Evolutionary conservation across 2,888 invertebrate genomes (phyloP).

Genomic region (Drosophila quinaria): DNA sequence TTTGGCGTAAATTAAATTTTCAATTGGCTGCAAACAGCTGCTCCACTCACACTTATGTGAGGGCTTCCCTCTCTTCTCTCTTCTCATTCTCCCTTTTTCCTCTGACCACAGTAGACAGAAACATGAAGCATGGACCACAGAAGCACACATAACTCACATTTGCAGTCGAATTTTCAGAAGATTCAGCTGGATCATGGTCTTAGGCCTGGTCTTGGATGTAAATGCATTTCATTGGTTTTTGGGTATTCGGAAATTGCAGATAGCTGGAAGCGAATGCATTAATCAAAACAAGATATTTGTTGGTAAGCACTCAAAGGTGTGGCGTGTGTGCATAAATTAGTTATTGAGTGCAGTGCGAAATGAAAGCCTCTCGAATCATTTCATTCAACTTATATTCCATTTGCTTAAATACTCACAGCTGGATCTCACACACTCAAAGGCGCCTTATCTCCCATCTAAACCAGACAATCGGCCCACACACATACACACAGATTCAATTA

Average conservation of each 20-base stretch:
- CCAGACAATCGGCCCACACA: conserved; percentile 14
- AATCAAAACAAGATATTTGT: conserved; percentile 41
- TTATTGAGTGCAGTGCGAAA: conserved; percentile 11
- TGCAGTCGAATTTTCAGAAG: conserved; percentile 1
- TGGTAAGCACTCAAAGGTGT: conserved; percentile 23
- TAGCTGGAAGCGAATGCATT: conserved; percentile 29
- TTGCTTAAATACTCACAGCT: conserved; percentile 16
- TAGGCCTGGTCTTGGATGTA: not conserved
- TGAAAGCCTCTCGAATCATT: conserved; percentile 9
- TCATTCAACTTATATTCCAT: conserved; percentile 1
- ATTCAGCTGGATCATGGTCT: not conserved
- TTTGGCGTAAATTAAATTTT: conserved; percentile 41
- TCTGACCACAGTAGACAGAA: conserved; percentile 31
- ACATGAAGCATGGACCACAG: conserved; percentile 31
- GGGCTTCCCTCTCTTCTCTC: no score
- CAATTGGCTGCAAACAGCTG: conserved; percentile 27
- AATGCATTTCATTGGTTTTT: conserved; percentile 40
- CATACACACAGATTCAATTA: not conserved
- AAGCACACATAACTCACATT: conserved; percentile 15
- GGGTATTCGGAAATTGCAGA: conserved; percentile 21
- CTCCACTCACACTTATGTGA: not conserved
- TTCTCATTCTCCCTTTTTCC: not conserved
- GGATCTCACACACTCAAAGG: not conserved
- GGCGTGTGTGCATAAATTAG: conserved; percentile 21
- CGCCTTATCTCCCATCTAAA: conserved; percentile 17